These are phyloP conservation scores for Meganola albula DNA, from an alignment of 2,888 invertebrate species.

Conservation along the genomic window DNA sequence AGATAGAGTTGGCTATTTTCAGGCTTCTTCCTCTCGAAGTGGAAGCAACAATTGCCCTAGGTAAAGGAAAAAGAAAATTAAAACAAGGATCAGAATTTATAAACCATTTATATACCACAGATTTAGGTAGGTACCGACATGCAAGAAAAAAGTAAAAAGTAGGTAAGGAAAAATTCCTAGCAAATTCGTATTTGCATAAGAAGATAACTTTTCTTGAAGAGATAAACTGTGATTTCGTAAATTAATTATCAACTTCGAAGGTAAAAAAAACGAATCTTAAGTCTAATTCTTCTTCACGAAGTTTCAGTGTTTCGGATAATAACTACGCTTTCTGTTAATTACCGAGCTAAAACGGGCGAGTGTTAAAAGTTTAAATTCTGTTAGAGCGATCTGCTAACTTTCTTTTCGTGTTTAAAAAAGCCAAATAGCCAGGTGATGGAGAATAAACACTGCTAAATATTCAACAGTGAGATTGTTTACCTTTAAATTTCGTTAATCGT, in stretches of 20 bases:
- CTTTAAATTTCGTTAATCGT: constrained; percentile 10
- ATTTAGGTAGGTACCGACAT: constrained; percentile 6
- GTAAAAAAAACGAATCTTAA: constrained; percentile 55
- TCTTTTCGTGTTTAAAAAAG: constrained; percentile 18
- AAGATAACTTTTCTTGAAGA: constrained; percentile 53
- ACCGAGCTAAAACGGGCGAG: constrained; percentile 39
- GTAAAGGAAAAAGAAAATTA: constrained; percentile 26
- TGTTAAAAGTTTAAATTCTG: constrained; percentile 47
- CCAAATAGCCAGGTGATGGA: constrained; percentile 22
- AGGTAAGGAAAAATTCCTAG: constrained; percentile 26
- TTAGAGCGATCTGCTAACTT: constrained; percentile 26
- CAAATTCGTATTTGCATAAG: constrained; percentile 57
- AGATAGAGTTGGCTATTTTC: not conserved
- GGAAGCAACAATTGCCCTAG: constrained; percentile 60
- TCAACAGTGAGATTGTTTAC: constrained; percentile 13
- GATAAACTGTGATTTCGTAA: constrained; percentile 53
- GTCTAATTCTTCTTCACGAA: constrained; percentile 50
- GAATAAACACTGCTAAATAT: constrained; percentile 21
- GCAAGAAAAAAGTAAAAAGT: constrained; percentile 18
- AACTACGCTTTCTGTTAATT: constrained; percentile 59
- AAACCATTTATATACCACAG: constrained; percentile 6
- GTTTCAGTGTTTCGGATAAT: constrained; percentile 53
- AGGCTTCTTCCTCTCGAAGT: constrained; percentile 47
- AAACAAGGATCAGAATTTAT: constrained; percentile 12
- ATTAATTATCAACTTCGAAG: constrained; percentile 66